Conservation (phyloP, 2,113 vertebrate genomes). For the Nestor notabilis region DNA sequence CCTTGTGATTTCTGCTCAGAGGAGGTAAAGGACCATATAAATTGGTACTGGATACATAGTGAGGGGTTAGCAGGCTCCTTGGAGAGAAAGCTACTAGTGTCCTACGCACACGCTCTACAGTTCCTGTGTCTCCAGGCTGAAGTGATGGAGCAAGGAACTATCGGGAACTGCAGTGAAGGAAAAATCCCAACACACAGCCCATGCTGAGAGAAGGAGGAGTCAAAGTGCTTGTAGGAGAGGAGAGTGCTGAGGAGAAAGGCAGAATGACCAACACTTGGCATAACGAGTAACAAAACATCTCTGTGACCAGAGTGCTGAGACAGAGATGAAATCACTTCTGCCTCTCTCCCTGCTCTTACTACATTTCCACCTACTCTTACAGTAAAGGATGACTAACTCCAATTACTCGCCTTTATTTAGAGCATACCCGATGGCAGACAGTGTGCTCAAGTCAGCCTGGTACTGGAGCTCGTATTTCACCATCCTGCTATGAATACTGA, state of each 20-base stretch:
- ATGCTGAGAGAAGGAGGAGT: background rate
- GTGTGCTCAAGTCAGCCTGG: background rate
- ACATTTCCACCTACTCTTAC: background rate
- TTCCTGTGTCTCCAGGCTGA: background rate
- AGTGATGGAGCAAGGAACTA: background rate
- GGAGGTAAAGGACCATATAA: background rate
- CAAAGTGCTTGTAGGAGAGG: background rate
- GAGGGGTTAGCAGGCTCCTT: background rate
- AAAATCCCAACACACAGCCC: background rate
- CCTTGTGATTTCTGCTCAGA: background rate
- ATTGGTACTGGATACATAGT: background rate
- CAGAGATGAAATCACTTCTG: background rate
- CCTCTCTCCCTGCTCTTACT: background rate
- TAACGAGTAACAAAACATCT: background rate
- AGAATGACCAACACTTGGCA: background rate
- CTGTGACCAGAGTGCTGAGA: background rate
- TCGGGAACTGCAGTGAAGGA: background rate
- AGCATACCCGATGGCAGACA: background rate
- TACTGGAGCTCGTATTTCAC: background rate
- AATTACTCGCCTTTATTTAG: background rate
- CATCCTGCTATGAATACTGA: background rate
- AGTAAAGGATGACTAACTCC: constrained; percentile 6
- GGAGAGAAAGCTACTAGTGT: background rate
- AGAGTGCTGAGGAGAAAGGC: background rate
- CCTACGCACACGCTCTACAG: background rate